phyloP scores from a whole-genome alignment of 1,140 invertebrate genomes.

The Thaumetopoea pityocampa region DNA sequence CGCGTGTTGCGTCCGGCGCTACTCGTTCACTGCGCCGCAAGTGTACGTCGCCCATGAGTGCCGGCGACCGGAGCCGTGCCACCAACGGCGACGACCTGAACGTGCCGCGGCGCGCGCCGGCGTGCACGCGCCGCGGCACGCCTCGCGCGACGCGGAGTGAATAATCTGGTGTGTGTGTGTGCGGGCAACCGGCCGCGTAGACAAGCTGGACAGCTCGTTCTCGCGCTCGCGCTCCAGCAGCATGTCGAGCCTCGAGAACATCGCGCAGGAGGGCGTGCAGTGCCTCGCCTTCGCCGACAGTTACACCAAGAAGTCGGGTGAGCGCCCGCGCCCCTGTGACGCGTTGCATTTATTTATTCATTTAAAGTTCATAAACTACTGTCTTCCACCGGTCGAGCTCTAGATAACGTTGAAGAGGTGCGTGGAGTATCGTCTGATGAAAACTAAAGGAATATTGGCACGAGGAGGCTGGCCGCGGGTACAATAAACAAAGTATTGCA shows the following conservation, averaged over 20 bases:
- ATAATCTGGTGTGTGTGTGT: conserved; percentile 49
- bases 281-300: conserved; percentile 97
- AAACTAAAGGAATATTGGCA: too few species aligned
- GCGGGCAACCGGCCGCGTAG: conserved; percentile 85
- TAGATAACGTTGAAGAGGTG: too few species aligned
- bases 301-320: conserved; percentile 95
- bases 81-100: background rate
- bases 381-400: too few species aligned
- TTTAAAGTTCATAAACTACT: too few species aligned
- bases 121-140: background rate
- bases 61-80: background rate
- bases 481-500: too few species aligned
- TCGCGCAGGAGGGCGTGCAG: conserved; percentile 95
- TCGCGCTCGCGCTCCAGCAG: conserved; percentile 96
- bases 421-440: too few species aligned
- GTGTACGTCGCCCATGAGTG: background rate
- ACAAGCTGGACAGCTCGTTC: conserved; percentile 97
- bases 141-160: conserved; percentile 25
- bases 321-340: conserved; percentile 18
- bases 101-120: background rate
- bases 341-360: background rate
- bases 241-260: conserved; percentile 98
- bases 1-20: too few species aligned
- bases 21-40: too few species aligned
- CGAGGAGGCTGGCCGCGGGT: too few species aligned